A percentile compares a stretch with the other conserved stretches of the same genome.
Evolutionary conservation across 2,797 vertebrate genomes (phyloP).

Genomic region (Clamator glandarius): DNA sequence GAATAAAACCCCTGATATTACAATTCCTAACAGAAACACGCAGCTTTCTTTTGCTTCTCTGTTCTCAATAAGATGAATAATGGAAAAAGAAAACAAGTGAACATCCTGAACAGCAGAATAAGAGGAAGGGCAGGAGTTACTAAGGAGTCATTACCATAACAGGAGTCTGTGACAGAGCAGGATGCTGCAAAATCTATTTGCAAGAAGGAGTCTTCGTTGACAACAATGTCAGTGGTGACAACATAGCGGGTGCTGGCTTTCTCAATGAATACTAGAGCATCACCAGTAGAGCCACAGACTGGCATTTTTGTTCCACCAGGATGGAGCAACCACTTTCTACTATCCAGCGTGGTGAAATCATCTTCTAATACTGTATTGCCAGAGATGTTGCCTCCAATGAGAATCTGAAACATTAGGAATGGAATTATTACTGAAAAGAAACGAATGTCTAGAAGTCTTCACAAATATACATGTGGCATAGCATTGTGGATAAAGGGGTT

Average conservation of each 20-base stretch:
- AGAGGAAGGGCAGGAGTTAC: not conserved
- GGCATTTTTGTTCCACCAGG: conserved; percentile 97
- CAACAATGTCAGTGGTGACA: conserved; percentile 93
- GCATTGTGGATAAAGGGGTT: not conserved
- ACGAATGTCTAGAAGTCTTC: not conserved
- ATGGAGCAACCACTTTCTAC: conserved; percentile 95
- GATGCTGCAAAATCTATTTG: conserved; percentile 98
- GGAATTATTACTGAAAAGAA: not conserved
- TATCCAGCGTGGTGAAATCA: conserved; percentile 91
- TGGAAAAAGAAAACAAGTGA: not conserved
- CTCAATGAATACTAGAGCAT: conserved; percentile 97
- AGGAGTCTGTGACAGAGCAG: conserved; percentile 97
- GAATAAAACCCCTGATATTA: not conserved
- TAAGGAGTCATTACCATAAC: conserved; percentile 87
- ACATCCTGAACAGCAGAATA: not conserved
- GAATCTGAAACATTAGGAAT: conserved; percentile 82
- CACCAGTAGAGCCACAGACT: conserved; percentile 94
- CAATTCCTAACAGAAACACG: not conserved
- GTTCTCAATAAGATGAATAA: not conserved
- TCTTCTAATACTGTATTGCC: conserved; percentile 96
- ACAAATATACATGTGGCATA: not conserved
- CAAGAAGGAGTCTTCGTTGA: conserved; percentile 94
- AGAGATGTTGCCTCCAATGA: conserved; percentile 96
- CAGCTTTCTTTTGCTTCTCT: not conserved
- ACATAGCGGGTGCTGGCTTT: conserved; percentile 97